A percentile compares a stretch with the other conserved stretches of the same genome.
Conservation (phyloP, 2,888 invertebrate genomes). For the Parelbella ahira region DNA sequence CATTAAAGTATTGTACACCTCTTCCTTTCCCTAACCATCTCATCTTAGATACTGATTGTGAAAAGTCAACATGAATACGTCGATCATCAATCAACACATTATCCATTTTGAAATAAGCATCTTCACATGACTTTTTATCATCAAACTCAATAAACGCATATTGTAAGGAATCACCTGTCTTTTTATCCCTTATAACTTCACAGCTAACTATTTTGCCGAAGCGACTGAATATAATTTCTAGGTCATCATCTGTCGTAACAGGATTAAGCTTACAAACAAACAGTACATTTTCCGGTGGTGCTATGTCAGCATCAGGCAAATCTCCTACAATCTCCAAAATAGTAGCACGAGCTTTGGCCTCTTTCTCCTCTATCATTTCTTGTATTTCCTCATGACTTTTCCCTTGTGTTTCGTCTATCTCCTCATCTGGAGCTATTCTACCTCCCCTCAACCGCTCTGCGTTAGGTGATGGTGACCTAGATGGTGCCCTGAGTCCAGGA, state of each 20-base stretch:
- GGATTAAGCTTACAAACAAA: slow-evolving; percentile 99
- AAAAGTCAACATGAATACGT: slow-evolving; percentile 99
- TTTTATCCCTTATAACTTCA: slow-evolving; percentile 97
- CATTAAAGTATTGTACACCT: slow-evolving; percentile 83
- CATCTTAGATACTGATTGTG: slow-evolving; percentile 98
- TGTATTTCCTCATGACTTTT: slow-evolving; percentile 91
- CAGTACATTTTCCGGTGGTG: slow-evolving; percentile 98
- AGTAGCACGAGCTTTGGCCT: slow-evolving; percentile 97
- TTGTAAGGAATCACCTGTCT: slow-evolving; percentile 96
- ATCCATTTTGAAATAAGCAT: slow-evolving; percentile 99
- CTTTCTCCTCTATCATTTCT: slow-evolving; percentile 93
- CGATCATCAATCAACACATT: slow-evolving; percentile 99
- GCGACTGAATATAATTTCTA: slow-evolving; percentile 98
- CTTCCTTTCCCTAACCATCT: slow-evolving; percentile 94
- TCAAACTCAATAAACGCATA: slow-evolving; percentile 99
- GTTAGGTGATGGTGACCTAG: slow-evolving; percentile 93
- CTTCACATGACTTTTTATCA: slow-evolving; percentile 95
- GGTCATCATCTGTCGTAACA: slow-evolving; percentile 97
- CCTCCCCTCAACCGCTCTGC: slow-evolving; percentile 90
- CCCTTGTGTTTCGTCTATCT: slow-evolving; percentile 93
- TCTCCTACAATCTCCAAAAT: slow-evolving; percentile 99
- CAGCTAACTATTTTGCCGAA: slow-evolving; percentile 96
- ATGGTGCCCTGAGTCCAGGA: slow-evolving; percentile 86
- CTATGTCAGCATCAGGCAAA: slow-evolving; percentile 97
- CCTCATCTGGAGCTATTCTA: slow-evolving; percentile 95